Conservation (phyloP, 2,113 vertebrate genomes). For the Uropsilus gracilis region DNA sequence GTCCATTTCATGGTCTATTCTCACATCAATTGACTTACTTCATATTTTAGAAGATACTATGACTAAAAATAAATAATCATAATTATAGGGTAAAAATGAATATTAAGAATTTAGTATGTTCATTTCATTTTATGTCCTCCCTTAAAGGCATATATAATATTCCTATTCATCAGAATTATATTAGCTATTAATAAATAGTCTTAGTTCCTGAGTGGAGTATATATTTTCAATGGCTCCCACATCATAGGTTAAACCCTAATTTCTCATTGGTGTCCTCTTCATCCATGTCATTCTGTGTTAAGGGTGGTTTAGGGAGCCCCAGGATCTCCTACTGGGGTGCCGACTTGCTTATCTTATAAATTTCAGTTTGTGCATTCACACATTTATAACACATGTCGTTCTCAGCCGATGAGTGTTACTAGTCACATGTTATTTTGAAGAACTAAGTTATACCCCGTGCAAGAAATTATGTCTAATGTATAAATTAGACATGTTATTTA, state of each 20-base stretch:
- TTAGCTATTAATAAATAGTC: background rate
- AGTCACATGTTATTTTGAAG: background rate
- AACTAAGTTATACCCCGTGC: background rate
- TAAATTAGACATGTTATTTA: no score
- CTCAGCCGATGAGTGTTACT: background rate
- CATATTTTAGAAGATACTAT: background rate
- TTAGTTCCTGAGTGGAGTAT: background rate
- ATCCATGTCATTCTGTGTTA: background rate
- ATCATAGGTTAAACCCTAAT: background rate
- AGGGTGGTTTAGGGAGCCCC: background rate
- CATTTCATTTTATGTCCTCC: background rate
- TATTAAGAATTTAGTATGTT: background rate
- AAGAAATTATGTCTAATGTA: background rate
- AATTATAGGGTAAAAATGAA: background rate
- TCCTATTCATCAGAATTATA: background rate
- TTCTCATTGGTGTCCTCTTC: background rate
- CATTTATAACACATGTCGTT: background rate
- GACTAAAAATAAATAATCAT: background rate
- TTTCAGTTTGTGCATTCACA: background rate
- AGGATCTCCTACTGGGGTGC: background rate
- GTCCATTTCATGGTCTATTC: background rate
- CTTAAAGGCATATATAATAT: background rate
- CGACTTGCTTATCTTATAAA: background rate
- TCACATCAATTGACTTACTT: background rate
- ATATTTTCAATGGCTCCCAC: background rate